Base-by-base conservation (phyloP, 2,888 invertebrate species). In the Mycalesis mineus region DNA sequence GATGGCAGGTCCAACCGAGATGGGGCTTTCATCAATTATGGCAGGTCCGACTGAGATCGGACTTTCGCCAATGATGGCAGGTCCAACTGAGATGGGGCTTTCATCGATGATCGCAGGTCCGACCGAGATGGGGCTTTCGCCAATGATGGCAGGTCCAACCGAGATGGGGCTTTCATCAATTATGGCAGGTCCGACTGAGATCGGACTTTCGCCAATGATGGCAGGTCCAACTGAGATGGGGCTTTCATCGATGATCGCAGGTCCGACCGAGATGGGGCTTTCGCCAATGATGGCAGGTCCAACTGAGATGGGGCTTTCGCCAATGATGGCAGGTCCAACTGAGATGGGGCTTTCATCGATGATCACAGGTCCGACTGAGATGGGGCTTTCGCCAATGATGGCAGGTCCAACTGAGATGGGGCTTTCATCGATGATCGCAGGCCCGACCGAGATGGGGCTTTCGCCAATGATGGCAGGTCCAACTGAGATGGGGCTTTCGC, bases 211-310 rank as follows among this genome's bases (percentile, higher is more conserved):
- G 8, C 62, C 61, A 9, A 40, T 36, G 14, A 48, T 9, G 28
- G 33, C 52, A 31, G 57, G 64, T 11, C 63, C 64, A 3, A 58
- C 56, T 8, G 63, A 61, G 28, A 68, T 15, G 41, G 7, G 2
- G 28, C 7, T 40, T 40, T 15, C 15, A 14, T 28, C 44, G 7
- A 42, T 7, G 6, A 42, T 22, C 7, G n/a, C 42, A 28, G 42
- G 42, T 42, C 42, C 28, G 22, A 28, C 42, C 7, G 14, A 14
- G 9, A 40, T 14, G 4, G 40, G 40, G 15, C 40, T 62, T 22
- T 58, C 61, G 15, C 66, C 53, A 4, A 68, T 42, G 9, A 69
- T 9, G 0, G 64, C 65, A 2, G 67, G 66, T 28, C 63, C 68
- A 17, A 61, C 53, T 13, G 58, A 22, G 48, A 66, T 61, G 29